Evolutionary conservation across 2,888 invertebrate genomes (phyloP).

Genomic region (Sisyra terminalis): DNA sequence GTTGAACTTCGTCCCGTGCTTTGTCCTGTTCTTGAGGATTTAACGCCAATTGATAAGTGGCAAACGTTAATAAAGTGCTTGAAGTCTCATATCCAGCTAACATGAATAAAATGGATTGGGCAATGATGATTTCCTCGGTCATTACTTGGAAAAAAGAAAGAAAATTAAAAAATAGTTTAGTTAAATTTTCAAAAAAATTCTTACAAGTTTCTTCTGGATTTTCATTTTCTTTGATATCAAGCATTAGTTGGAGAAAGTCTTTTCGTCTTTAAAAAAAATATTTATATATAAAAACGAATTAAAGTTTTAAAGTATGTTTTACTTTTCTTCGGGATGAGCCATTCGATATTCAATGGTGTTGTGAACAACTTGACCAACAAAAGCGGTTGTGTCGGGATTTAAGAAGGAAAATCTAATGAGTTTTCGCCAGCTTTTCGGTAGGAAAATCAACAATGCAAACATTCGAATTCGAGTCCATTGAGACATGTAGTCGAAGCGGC

Average conservation of each 20-base stretch:
- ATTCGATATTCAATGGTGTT: constrained; percentile 15
- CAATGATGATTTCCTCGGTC: constrained; percentile 35
- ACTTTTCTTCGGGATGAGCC: neutral
- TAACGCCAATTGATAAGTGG: constrained; percentile 32
- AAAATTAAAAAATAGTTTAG: neutral
- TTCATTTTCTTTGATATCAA: neutral
- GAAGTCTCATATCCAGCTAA: constrained; percentile 44
- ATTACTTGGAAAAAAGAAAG: constrained; percentile 21
- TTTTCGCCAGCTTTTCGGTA: constrained; percentile 5
- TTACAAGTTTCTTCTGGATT: no score
- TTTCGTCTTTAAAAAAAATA: no score
- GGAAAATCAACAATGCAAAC: neutral
- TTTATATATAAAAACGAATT: no score
- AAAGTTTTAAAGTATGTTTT: constrained; percentile 8
- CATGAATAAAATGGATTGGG: constrained; percentile 39
- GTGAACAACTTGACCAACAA: neutral
- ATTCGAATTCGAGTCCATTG: neutral
- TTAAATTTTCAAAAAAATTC: no score
- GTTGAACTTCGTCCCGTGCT: constrained; percentile 24
- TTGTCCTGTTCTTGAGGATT: constrained; percentile 27
- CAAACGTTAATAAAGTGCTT: constrained; percentile 36
- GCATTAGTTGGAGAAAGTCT: constrained; percentile 9
- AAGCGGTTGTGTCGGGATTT: neutral
- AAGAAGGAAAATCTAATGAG: constrained; percentile 7
- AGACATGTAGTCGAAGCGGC: constrained; percentile 1